Evolutionary conservation across 2,797 vertebrate genomes (phyloP).

Genomic region (Emys orbicularis): DNA sequence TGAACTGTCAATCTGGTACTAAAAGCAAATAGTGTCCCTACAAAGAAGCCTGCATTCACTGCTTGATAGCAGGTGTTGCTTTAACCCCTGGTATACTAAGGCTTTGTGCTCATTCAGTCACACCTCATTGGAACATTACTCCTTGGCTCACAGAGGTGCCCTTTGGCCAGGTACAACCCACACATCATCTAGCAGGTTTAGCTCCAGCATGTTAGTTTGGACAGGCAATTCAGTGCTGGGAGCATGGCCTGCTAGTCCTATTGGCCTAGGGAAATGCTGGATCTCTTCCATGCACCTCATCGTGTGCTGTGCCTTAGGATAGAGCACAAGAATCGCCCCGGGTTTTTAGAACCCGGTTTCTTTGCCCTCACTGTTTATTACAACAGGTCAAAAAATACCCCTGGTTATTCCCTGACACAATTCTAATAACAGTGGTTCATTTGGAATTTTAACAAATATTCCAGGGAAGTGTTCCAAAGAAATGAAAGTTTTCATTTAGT

Average conservation of each 20-base stretch:
- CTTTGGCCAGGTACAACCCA: background rate
- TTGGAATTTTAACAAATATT: background rate
- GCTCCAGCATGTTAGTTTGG: background rate
- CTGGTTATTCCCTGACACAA: too few species aligned
- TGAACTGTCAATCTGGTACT: background rate
- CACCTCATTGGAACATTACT: too few species aligned
- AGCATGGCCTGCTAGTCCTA: background rate
- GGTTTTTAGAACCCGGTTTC: background rate
- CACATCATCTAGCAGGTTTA: background rate
- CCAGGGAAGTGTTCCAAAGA: background rate
- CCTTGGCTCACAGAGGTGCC: too few species aligned
- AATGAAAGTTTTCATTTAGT: background rate
- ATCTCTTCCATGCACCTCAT: background rate
- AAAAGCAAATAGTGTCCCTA: background rate
- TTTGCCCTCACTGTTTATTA: fast-evolving
- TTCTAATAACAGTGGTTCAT: too few species aligned
- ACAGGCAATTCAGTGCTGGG: background rate
- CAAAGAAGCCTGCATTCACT: too few species aligned
- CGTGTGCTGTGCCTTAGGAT: background rate
- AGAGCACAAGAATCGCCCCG: background rate
- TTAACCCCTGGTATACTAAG: too few species aligned
- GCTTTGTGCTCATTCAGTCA: too few species aligned
- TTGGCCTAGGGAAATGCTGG: background rate
- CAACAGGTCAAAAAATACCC: too few species aligned
- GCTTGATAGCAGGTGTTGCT: too few species aligned